phyloP scores from a whole-genome alignment of 2,113 vertebrate genomes.

The Scortum barcoo region DNA sequence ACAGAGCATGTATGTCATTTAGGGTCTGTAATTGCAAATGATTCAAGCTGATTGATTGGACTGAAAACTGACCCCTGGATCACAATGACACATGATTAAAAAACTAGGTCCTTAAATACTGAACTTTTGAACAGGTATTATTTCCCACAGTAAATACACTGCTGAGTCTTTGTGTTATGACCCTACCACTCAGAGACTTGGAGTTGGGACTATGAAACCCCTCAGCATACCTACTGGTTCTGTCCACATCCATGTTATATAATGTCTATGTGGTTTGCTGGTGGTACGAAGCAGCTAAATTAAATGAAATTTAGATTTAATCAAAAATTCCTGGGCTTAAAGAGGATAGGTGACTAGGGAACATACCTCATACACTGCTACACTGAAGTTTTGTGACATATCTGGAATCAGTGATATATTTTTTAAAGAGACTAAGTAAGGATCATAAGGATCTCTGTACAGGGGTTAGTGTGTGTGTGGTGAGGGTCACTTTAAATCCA shows the following conservation, averaged over 20 bases:
- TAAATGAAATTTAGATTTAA: neutral
- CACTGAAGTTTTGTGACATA: neutral
- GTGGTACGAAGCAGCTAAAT: neutral
- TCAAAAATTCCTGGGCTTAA: neutral
- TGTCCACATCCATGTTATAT: neutral
- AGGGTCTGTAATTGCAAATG: neutral
- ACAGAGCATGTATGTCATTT: no score
- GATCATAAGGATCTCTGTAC: neutral
- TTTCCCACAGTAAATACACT: neutral
- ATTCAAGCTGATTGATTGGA: neutral
- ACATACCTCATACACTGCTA: neutral
- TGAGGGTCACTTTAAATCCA: neutral
- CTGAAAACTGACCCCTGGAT: neutral
- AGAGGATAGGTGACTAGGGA: neutral
- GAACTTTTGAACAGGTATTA: constrained; percentile 5
- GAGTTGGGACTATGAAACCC: neutral
- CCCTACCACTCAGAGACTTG: neutral
- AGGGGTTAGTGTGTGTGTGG: neutral
- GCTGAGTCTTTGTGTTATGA: neutral
- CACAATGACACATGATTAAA: constrained; percentile 11
- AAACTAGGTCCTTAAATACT: constrained; percentile 3
- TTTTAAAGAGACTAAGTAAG: neutral
- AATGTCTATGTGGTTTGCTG: neutral
- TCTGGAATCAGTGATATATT: neutral
- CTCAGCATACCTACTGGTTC: neutral